Base-by-base conservation (phyloP, 2,888 invertebrate genomes). In the Metallyticus violacea region DNA sequence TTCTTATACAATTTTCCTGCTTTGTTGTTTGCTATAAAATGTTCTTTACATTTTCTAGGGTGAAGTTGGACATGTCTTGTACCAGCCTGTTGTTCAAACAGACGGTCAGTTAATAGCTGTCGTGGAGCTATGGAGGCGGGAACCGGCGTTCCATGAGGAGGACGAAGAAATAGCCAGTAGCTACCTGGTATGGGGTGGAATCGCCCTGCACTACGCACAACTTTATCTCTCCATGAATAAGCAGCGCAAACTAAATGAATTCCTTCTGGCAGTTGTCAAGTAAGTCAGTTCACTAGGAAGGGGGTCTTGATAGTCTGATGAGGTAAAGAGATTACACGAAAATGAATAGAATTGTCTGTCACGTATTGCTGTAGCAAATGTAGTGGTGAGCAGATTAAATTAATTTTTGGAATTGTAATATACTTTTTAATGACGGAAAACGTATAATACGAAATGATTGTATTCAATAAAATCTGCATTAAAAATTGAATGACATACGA, bases 191-290 rank as follows among this genome's bases (percentile, higher is more conserved):
- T 95, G 96, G 95, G 95, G 96, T 26, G 95, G 95, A 79, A 93
- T 96, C 85, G 94, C 95, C 0, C 91, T 96, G 7, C 95, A 96
- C 90, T 96, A 94, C 90, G 94, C 95, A 40, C 95, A 95, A 89
- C 92, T 96, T 87, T 96, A 95, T 90, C 92, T 94, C 88, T 94
- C 93, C 89, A 95, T 96, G 93, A 94, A 94, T 89, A 94, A 94
- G 89, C 96, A 96, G 90, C 93, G 95, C 87, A 95, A 94, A 89
- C 93, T 97, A 89, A 95, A 96, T 82, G 96, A 96, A 88, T 97
- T 97, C 90, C 93, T 97, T 0, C 92, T 97, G 84, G 95, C 95
- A 85, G 96, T 97, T 76, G 96, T 97, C 82, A 96, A 96, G 97
- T 96, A 92, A 94, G 94, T 93, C 82, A 22, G 7, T 1, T 6